These are phyloP conservation scores for Biston stratarius DNA, from an alignment of 2,888 invertebrate genomes.

Conservation along the genomic window DNA sequence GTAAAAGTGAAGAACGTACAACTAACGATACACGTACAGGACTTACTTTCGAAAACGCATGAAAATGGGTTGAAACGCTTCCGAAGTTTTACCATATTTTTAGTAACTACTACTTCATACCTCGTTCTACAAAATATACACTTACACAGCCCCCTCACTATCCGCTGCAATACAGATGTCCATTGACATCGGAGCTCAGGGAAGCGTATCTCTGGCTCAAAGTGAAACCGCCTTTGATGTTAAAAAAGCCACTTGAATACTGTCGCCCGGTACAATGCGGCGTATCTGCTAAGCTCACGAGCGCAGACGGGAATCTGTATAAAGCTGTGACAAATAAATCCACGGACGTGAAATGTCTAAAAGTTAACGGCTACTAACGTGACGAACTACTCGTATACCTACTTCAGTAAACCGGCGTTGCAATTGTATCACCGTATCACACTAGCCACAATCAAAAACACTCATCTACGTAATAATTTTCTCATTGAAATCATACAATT, in stretches of 20 bases:
- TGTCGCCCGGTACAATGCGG: constrained; percentile 59
- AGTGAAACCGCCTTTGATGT: constrained; percentile 69
- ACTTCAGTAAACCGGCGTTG: too few species aligned
- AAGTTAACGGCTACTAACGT: background rate
- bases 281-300: constrained; percentile 39
- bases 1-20: too few species aligned
- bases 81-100: too few species aligned
- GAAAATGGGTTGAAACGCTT: too few species aligned
- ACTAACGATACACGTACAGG: too few species aligned
- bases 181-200: constrained; percentile 28
- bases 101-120: background rate
- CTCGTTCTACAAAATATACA: background rate
- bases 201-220: constrained; percentile 48
- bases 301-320: constrained; percentile 23
- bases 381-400: too few species aligned
- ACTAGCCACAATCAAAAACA: too few species aligned
- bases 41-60: too few species aligned
- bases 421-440: too few species aligned
- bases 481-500: too few species aligned
- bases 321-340: constrained; percentile 5
- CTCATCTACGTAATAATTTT: too few species aligned
- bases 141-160: constrained; percentile 1
- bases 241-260: constrained; percentile 70
- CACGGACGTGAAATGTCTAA: background rate
- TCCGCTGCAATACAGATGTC: constrained; percentile 19